phyloP scores from a whole-genome alignment of 2,113 vertebrate species.

The Megalops atlanticus region DNA sequence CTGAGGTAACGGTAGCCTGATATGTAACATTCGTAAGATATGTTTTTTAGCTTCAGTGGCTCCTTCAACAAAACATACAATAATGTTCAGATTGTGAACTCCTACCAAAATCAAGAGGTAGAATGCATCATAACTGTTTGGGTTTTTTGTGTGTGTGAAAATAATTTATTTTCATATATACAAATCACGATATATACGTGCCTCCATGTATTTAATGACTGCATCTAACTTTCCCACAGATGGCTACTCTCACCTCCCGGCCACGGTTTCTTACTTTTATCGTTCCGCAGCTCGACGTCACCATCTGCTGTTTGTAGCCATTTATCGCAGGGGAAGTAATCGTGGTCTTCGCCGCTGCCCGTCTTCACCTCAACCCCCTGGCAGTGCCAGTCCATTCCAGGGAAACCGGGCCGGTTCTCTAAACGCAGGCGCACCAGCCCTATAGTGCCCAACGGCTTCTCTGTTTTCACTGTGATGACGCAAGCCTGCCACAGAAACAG shows the following conservation, averaged over 20 bases:
- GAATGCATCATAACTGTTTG: no score
- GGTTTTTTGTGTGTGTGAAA: no score
- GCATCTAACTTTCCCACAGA: neutral
- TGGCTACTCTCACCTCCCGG: neutral
- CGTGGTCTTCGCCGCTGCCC: neutral
- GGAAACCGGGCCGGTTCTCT: slow-evolving; percentile 54
- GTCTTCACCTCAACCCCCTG: slow-evolving; percentile 47
- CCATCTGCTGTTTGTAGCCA: slow-evolving; percentile 61
- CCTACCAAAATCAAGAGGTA: no score
- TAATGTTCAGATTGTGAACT: no score
- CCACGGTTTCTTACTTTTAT: slow-evolving; percentile 40
- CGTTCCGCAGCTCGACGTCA: slow-evolving; percentile 55
- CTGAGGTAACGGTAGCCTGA: no score
- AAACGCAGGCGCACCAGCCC: slow-evolving; percentile 60
- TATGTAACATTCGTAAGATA: no score
- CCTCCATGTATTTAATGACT: neutral
- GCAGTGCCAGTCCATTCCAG: slow-evolving; percentile 65
- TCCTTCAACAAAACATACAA: no score
- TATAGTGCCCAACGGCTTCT: slow-evolving; percentile 43
- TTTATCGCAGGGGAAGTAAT: slow-evolving; percentile 57
- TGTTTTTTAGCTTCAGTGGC: no score
- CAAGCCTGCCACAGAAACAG: slow-evolving; percentile 35
- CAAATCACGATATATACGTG: no score
- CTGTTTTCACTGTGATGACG: slow-evolving; percentile 30
- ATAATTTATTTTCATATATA: no score